These are phyloP conservation scores for Okamejei kenojei DNA, from an alignment of 2,797 vertebrate genomes.

Conservation along the genomic window DNA sequence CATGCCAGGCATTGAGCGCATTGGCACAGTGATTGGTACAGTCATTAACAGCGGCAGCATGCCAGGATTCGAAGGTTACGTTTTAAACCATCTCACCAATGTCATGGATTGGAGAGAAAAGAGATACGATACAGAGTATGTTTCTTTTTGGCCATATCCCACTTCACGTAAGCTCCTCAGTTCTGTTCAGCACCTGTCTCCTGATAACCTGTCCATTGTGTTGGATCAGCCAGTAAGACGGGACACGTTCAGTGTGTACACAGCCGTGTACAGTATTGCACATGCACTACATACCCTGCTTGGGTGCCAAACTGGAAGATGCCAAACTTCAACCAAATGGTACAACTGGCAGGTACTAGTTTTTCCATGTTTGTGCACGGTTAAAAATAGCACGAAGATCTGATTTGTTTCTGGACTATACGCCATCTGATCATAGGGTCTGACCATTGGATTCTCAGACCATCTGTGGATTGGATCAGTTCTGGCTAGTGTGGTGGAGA, in stretches of 20 bases:
- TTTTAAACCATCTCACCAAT: slow-evolving; percentile 51
- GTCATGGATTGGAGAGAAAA: slow-evolving; percentile 42
- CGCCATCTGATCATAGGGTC: neutral
- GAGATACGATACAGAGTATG: fast-evolving
- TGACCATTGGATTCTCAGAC: neutral
- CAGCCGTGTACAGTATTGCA: slow-evolving; percentile 69
- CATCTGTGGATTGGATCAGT: neutral
- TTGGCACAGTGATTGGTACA: slow-evolving; percentile 77
- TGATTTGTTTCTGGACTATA: neutral
- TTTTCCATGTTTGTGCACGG: neutral
- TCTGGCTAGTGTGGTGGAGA: neutral
- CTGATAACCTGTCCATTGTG: slow-evolving; percentile 51
- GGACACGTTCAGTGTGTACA: slow-evolving; percentile 61
- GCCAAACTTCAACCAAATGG: slow-evolving; percentile 48
- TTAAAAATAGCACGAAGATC: too few relatives aligned
- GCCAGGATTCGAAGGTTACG: slow-evolving; percentile 55
- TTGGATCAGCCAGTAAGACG: slow-evolving; percentile 42
- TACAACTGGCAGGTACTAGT: slow-evolving; percentile 72
- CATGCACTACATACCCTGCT: slow-evolving; percentile 70
- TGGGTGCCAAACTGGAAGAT: slow-evolving; percentile 56
- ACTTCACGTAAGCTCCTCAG: slow-evolving; percentile 43
- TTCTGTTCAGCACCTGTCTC: slow-evolving; percentile 54
- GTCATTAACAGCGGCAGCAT: slow-evolving; percentile 49
- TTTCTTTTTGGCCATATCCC: slow-evolving; percentile 41
- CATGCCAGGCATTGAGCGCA: slow-evolving; percentile 53